Base-by-base conservation (phyloP, 2,113 vertebrate species). In the Tupaia tana region DNA sequence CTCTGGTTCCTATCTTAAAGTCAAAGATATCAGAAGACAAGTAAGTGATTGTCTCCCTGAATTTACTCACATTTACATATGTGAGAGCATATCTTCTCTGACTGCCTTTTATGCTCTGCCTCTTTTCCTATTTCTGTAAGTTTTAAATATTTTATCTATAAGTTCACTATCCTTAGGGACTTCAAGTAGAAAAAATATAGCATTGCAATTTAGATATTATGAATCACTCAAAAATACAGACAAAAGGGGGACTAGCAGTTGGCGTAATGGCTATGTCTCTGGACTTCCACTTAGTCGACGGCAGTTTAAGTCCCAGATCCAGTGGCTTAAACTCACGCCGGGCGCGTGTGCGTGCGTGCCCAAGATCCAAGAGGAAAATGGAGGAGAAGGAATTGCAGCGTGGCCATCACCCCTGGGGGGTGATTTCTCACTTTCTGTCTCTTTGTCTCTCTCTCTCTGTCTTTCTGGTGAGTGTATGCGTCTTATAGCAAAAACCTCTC, bases 81-180 rank as follows among this genome's bases (percentile, higher is more conserved):
- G 6, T 74, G 11, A 89, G 10, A 90, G 13, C 22, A 74, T 63
- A 59, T 15, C 56, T 79, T 82, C 75, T 6, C 43, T 58, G 19
- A 64, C 58, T 80, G 25, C 7, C 58, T 58, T 9, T 19, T 15
- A 14, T 61, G 8, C 0, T 56, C 20, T 61, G 19, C 2, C 31
- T 59, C 67, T 58, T 34, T 58, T 20, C 43, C 16, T 86, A 9
- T 83, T 86, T 73, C 58, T 77, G 3, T 61, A 78, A 34, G 7
- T 92, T 94, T 90, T 82, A 89, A 85, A 58, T 84, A 87, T 59
- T 75, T 56, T 85, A 81, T 31, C 22, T 59, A 16, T 56, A 79
- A 31, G 11, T 54, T 89, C 58, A 31, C 31, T 34, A 86, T 75
- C 85, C 74, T 43, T 29, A 71, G 66, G 8, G 18, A 75, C 56